Conservation (phyloP, 2,888 invertebrate species). For the Rhopalosiphum nymphaeae region DNA sequence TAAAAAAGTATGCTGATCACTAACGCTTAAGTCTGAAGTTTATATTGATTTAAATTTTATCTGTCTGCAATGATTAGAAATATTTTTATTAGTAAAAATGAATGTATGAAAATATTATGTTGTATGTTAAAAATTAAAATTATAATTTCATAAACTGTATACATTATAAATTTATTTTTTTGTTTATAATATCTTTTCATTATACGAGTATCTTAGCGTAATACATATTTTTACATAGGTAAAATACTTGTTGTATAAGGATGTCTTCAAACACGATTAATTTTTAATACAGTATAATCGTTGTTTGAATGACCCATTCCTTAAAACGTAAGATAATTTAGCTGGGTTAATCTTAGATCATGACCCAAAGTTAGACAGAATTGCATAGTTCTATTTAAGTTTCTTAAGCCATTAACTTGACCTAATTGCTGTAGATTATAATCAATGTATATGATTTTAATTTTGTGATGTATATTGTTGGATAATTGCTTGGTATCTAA, state of each 20-base stretch:
- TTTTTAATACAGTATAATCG: neutral
- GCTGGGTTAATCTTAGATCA: neutral
- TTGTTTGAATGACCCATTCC: neutral
- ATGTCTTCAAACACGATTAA: neutral
- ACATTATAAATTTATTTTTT: neutral
- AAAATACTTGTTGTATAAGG: neutral
- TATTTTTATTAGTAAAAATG: neutral
- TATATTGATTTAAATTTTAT: neutral
- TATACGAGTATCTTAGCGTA: neutral
- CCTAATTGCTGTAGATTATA: neutral
- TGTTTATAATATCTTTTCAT: neutral
- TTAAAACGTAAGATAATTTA: neutral
- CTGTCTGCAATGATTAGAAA: neutral
- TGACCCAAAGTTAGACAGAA: neutral
- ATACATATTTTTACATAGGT: neutral
- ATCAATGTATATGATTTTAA: neutral
- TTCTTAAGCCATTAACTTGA: neutral
- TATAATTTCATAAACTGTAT: neutral
- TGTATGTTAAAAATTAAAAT: neutral
- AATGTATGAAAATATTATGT: neutral
- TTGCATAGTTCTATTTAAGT: neutral
- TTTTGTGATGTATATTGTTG: neutral
- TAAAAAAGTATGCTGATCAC: neutral
- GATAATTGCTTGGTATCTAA: neutral
- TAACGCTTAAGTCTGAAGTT: neutral